Evolutionary conservation across 1,140 invertebrate species (phyloP).

Genomic region (Drosophila orena): DNA sequence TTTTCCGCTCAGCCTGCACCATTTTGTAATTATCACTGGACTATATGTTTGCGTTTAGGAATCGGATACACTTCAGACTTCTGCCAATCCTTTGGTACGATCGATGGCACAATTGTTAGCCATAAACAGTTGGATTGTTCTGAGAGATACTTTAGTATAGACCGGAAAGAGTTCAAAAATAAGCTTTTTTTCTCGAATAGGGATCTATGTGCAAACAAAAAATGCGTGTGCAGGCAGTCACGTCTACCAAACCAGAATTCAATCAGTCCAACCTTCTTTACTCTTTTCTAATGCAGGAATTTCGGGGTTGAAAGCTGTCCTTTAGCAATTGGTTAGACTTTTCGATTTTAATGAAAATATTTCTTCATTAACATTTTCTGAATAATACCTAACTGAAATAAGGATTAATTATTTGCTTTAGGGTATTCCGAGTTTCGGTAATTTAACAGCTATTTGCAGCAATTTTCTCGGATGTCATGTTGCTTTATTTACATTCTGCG

Average conservation of each 20-base stretch:
- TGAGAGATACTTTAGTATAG: too few relatives aligned
- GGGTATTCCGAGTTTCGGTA: not conserved
- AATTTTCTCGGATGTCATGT: not conserved
- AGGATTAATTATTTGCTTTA: not conserved
- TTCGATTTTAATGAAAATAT: too few relatives aligned
- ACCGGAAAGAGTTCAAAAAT: not conserved
- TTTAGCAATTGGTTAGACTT: not conserved
- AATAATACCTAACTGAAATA: too few relatives aligned
- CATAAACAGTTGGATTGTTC: not conserved
- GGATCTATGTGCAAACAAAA: not conserved
- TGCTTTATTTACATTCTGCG: not conserved
- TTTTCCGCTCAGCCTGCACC: slow-evolving; percentile 2
- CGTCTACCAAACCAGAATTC: slow-evolving; percentile 22
- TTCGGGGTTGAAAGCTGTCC: not conserved
- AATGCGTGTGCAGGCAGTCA: slow-evolving; percentile 20
- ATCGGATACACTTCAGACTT: slow-evolving; percentile 9
- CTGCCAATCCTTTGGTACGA: not conserved
- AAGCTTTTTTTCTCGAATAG: not conserved
- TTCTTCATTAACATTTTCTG: too few relatives aligned
- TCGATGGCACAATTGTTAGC: not conserved
- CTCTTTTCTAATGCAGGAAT: not conserved
- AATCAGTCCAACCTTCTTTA: not conserved
- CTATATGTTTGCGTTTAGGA: slow-evolving; percentile 13
- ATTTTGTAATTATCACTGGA: slow-evolving; percentile 3
- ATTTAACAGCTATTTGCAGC: not conserved